These are phyloP conservation scores for Chalcosyrphus nemorum DNA, from an alignment of 2,888 invertebrate species.

Conservation along the genomic window DNA sequence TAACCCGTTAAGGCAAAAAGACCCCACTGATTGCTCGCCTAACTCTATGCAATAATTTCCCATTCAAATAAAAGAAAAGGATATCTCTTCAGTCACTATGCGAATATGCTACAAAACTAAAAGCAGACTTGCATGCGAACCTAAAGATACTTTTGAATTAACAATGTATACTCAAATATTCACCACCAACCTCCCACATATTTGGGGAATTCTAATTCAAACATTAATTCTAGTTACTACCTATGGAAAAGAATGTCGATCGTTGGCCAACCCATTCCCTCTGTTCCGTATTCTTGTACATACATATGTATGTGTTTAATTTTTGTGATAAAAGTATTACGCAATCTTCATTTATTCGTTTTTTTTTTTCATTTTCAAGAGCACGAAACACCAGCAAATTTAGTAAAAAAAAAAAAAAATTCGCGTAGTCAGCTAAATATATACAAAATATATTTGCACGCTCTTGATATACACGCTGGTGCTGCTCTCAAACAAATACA, in stretches of 20 bases:
- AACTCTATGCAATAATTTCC: neutral
- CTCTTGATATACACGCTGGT: constrained; percentile 3
- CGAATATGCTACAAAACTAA: too few relatives aligned
- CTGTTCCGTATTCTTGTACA: constrained; percentile 2
- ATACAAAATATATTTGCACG: constrained; percentile 25
- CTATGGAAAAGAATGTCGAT: constrained; percentile 9
- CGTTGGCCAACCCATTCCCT: neutral
- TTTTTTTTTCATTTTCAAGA: constrained; percentile 41
- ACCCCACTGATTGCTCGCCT: neutral
- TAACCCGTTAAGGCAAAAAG: constrained; percentile 15
- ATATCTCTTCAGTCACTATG: too few relatives aligned
- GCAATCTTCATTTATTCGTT: constrained; percentile 45
- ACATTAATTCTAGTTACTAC: neutral
- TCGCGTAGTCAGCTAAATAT: neutral
- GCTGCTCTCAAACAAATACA: constrained; percentile 46
- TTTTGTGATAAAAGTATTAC: constrained; percentile 56
- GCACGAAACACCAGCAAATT: constrained; percentile 33
- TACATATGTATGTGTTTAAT: neutral
- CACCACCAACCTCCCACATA: neutral
- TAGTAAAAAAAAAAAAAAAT: constrained; percentile 19
- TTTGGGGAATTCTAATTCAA: neutral
- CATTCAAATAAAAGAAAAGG: neutral
- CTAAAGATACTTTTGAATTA: neutral
- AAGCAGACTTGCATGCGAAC: neutral
- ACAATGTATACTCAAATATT: neutral